Evolutionary conservation across 2,797 vertebrate species (phyloP).

Genomic region (Calcarius lapponicus): DNA sequence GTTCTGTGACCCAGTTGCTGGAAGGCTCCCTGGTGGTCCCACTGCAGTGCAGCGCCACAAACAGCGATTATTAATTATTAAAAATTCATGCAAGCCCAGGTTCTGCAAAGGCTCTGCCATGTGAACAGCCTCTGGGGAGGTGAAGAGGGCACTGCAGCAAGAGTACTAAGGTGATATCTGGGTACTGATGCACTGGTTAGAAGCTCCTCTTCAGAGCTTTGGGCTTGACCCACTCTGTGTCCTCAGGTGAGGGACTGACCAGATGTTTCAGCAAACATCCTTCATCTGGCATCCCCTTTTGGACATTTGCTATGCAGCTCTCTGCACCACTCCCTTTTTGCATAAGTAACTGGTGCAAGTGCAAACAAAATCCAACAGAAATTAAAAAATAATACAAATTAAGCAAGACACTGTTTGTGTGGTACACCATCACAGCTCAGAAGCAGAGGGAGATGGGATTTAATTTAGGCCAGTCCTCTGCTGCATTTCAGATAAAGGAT

Average conservation of each 20-base stretch:
- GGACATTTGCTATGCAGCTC: not conserved
- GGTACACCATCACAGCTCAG: conserved; percentile 55
- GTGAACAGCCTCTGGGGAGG: not conserved
- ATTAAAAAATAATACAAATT: conserved; percentile 38
- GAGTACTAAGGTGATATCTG: not conserved
- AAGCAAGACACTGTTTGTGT: conserved; percentile 33
- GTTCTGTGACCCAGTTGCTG: not conserved
- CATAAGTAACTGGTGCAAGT: not conserved
- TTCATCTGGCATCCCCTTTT: not conserved
- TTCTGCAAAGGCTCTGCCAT: conserved; percentile 23
- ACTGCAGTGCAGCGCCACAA: not conserved
- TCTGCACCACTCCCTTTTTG: not conserved
- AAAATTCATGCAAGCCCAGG: conserved; percentile 38
- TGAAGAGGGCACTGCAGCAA: not conserved
- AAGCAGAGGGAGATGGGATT: conserved; percentile 67
- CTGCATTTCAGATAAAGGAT: conserved; percentile 77
- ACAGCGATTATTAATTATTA: conserved; percentile 9
- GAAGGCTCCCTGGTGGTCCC: not conserved
- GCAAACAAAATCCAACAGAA: conserved; percentile 6
- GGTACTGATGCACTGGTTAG: not conserved
- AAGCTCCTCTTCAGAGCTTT: not conserved
- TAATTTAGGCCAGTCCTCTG: conserved; percentile 79
- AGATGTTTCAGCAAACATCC: not conserved
- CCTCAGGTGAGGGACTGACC: not conserved
- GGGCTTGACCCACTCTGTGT: not conserved